Base-by-base conservation (phyloP, 2,113 vertebrate species). In the Mola mola region DNA sequence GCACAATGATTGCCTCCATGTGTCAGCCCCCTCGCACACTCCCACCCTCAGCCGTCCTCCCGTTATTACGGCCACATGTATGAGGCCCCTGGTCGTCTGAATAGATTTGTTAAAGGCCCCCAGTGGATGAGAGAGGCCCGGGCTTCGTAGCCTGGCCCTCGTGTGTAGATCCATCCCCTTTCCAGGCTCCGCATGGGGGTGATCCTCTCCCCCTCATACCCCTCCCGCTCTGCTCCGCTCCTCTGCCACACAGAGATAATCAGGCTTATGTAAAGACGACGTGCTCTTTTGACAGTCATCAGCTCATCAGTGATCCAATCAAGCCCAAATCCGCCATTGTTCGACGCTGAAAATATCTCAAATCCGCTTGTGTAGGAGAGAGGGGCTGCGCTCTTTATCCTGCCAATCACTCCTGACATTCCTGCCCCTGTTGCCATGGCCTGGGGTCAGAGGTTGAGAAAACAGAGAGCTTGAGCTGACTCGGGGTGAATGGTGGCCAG, bases 221-320 rank as follows among this genome's bases (percentile, higher is more conserved):
- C 81, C 66, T 72, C 65, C 78, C 62, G 37, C 78, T 71, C 66
- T 12, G 91, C 79, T 75, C 83, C 83, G 89, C 91, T 90, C 92
- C 93, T 95, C 93, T 93, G 92, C 94, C 94, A 94, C 87, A 93
- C 95, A 95, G 94, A 96, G 96, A 98, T 98, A 99, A 99, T 98
- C 96, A 94, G 96, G 95, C 96, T 98, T 97, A 96, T 97, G 95
- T 97, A 96, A 97, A 96, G 94, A 97, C 91, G 94, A 95, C 94
- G 94, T 94, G 95, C 94, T 98, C 96, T 95, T 97, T 97, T 96
- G 95, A 98, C 96, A 96, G 96, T 96, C 95, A 86, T 60, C 89
- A 90, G 95, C 94, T 95, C 94, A 95, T 97, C 95, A 94, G 94
- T 99, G 97, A 99, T 97, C 97, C 96, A 95, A 95, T 96, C 95